Evolutionary conservation across 2,888 invertebrate species (phyloP).

Genomic region (Temnothorax ravouxi): DNA sequence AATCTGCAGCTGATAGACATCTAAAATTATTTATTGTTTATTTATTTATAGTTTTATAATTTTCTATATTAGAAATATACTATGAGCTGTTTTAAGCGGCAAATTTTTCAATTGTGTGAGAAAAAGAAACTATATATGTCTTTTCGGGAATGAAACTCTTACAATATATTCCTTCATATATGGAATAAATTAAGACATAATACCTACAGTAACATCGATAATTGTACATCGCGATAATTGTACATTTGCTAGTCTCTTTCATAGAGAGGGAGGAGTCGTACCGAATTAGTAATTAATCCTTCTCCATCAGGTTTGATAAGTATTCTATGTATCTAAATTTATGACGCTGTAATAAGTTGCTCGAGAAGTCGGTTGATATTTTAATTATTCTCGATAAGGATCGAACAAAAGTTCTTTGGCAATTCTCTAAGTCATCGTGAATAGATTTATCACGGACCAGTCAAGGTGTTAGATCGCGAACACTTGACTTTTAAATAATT

Average conservation of each 20-base stretch:
- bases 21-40: constrained; percentile 2
- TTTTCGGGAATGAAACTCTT: not conserved
- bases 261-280: not conserved
- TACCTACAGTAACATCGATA: not conserved
- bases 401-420: constrained; percentile 12
- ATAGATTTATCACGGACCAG: constrained; percentile 28
- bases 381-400: constrained; percentile 40
- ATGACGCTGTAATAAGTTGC: not conserved
- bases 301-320: not conserved
- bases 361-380: constrained; percentile 37
- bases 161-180: not conserved
- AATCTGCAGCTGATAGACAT: not conserved
- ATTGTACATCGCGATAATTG: not conserved
- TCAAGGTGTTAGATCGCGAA: constrained; percentile 34
- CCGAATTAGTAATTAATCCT: not conserved
- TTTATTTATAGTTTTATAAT: not conserved
- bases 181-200: not conserved
- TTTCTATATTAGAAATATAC: too few species aligned
- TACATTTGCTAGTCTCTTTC: not conserved
- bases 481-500: constrained; percentile 46
- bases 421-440: constrained; percentile 28
- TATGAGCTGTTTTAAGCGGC: too few species aligned
- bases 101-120: not conserved
- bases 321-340: not conserved
- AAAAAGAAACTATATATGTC: not conserved